Conservation (phyloP, 2,797 vertebrate species). For the Alouatta caraya region DNA sequence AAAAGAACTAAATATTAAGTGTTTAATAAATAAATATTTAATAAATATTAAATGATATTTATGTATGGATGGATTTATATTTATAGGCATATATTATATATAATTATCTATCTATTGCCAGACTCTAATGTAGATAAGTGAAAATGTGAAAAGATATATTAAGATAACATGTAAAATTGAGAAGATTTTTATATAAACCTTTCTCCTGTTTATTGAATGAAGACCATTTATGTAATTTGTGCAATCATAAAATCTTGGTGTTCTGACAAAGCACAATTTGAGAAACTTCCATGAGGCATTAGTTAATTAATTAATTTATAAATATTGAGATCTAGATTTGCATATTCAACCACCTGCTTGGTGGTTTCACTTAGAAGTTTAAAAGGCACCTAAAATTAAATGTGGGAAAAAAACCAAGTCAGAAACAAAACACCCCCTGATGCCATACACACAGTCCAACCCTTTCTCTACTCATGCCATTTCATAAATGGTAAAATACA, state of each 20-base stretch:
- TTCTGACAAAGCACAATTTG: not conserved
- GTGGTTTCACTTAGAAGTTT: not conserved
- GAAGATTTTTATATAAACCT: not conserved
- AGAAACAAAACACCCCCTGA: not conserved
- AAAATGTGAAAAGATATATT: not conserved
- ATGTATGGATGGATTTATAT: not conserved
- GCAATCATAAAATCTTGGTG: not conserved
- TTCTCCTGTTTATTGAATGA: not conserved
- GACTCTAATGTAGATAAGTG: not conserved
- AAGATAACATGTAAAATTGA: not conserved
- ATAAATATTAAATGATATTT: not conserved
- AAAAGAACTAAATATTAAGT: not conserved
- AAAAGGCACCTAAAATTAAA: not conserved
- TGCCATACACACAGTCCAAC: not conserved
- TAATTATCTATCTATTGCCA: not conserved
- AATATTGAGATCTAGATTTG: not conserved
- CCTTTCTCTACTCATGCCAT: not conserved
- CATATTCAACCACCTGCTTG: not conserved
- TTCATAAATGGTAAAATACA: not conserved
- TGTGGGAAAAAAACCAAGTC: not conserved
- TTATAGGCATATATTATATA: not conserved
- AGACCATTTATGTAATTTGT: not conserved
- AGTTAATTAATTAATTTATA: not conserved
- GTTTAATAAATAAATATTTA: not conserved
- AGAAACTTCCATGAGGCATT: not conserved